Evolutionary conservation across 1,140 invertebrate species (phyloP), one percentile per base, ranked within the genome.

Genomic region (Orussus abietinus): DNA sequence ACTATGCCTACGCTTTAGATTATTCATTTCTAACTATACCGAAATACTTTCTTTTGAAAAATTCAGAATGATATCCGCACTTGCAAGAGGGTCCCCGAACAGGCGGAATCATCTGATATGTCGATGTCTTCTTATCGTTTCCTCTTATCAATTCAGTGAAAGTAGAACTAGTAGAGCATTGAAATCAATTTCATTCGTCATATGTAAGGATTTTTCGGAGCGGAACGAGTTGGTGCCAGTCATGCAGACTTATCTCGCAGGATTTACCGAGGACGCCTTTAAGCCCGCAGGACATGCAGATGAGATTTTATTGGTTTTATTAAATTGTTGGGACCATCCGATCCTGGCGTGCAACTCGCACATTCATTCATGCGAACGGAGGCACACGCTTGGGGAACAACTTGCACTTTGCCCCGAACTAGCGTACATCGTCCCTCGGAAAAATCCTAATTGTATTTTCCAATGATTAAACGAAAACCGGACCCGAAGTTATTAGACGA

Each of bases 241-340:
- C 31, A 40, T 28, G 30, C 32, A n/a, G 40, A 34, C 29, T 34
- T 32, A 19, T 42, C 40, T 32, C 35, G 22, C 29, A 35, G 31
- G 35, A 42, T 42, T 42, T 42, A 42, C 40, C 32, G 40, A 29
- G 40, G 35, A 42, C 40, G 40, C 30, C 40, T 42, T 40, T 29
- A 40, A 29, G 38, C 38, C 38, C 38, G 33, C 33, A 32, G 29
- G 29, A 32, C 31, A 40, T 15, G 38, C 17, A 21, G 17, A 18
- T 17, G 39, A 31, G 32, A 30, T 42, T 32, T 42, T 32, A 32
- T 42, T 42, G 32, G 31, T 42, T 32, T 42, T 42, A 42, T 42
- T 42, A 42, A 42, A 42, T 42, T 34, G 40, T 42, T 42, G 34
- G 34, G 31, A 32, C 34, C 35, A 42, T 42, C 40, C 35, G 40